Evolutionary conservation across 2,888 invertebrate species (phyloP).

Genomic region (Hydropsyche betteni): DNA sequence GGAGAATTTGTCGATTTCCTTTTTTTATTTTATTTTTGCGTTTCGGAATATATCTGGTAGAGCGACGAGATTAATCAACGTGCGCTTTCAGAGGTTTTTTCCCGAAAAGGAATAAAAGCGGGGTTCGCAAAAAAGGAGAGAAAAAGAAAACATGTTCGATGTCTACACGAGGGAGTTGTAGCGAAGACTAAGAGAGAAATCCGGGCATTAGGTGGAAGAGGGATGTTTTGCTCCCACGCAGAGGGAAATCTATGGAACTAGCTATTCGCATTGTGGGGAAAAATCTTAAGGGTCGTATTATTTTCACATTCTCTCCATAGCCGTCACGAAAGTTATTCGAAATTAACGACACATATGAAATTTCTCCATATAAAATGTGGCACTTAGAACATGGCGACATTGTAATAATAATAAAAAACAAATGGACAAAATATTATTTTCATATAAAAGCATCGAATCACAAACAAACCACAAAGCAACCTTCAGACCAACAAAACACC

Average conservation of each 20-base stretch:
- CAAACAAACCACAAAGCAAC: not conserved
- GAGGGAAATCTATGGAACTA: conserved; percentile 35
- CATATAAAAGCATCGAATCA: too few species aligned
- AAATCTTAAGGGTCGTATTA: conserved; percentile 49
- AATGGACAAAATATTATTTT: too few species aligned
- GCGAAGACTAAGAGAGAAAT: conserved; percentile 34
- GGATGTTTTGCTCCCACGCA: conserved; percentile 39
- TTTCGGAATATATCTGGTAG: not conserved
- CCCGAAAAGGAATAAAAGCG: conserved; percentile 8
- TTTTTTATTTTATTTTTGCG: conserved; percentile 5
- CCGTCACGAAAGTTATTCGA: conserved; percentile 32
- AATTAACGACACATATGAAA: not conserved
- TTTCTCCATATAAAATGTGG: not conserved
- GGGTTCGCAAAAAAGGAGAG: not conserved
- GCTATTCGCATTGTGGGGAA: conserved; percentile 41
- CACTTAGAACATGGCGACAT: not conserved
- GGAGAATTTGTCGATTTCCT: not conserved
- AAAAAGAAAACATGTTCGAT: conserved; percentile 23
- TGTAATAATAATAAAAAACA: not conserved
- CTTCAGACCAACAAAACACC: not conserved
- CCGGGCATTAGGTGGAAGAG: conserved; percentile 37
- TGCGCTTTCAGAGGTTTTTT: not conserved
- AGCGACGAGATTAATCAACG: conserved; percentile 20
- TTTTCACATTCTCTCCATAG: conserved; percentile 44
- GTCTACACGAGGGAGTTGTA: conserved; percentile 23